Base-by-base conservation (phyloP, 2,113 vertebrate species). In the Oryzias javanicus region DNA sequence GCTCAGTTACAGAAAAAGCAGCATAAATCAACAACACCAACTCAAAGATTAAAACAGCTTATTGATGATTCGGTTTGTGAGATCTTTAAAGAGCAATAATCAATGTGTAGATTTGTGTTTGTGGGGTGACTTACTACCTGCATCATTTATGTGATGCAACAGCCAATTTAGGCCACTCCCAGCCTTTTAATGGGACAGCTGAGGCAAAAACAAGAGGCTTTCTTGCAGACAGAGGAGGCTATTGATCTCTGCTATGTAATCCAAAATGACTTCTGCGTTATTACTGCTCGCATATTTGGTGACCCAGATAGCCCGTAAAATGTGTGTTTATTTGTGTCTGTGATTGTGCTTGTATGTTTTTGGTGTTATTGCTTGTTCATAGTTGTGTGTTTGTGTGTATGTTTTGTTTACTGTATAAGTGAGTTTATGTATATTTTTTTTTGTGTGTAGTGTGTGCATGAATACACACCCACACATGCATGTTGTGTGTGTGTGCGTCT, bases 231-330 rank as follows among this genome's bases (percentile, higher is more conserved):
- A 86, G 80, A 66, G 70, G 63, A 48, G 55, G 24, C 76, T 72
- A 81, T 86, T 83, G 82, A 86, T 85, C 79, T 52, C 58, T 66
- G 75, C 70, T 57, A 70, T 69, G 67, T 84, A 60, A 81, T 73
- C 84, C 73, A 27, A 72, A 76, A 78, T 75, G 69, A 82, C 67
- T 80, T 79, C 46, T 69, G 60, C 58, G 71, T 78, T 85, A 78
- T 85, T 78, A 76, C 78, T 86, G 66, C 78, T 72, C 72, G 54
- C 60, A 61, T 53, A 77, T 68, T 74, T 70, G 55, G 40, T 83
- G 82, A 84, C 84, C 82, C 65, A 86, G 58, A 85, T 83, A 66
- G 44, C 60, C 20, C 14, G 44, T 61, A 54, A 57, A 70, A 50
- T 64, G 35, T 18, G 52, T 54, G 48, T 61, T 50, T 56, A 51